Evolutionary conservation across 2,888 invertebrate species (phyloP).

Genomic region (Cataglyphis rosenhaueri): DNA sequence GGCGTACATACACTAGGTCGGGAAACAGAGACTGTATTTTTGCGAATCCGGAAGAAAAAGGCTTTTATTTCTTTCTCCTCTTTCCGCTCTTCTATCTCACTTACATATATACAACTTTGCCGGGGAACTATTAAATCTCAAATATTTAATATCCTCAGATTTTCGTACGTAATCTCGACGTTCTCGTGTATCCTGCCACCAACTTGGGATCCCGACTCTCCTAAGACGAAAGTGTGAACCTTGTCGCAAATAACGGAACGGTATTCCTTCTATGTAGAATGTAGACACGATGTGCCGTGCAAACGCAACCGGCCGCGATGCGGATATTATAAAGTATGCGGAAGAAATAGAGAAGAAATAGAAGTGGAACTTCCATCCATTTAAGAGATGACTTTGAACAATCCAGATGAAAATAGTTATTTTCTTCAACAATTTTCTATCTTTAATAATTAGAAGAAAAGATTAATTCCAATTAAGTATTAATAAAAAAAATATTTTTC

Average conservation of each 20-base stretch:
- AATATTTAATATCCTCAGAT: slow-evolving; percentile 77
- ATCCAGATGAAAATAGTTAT: background rate
- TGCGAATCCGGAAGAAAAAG: slow-evolving; percentile 16
- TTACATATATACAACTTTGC: slow-evolving; percentile 63
- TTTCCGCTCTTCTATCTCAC: slow-evolving; percentile 39
- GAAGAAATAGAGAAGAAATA: slow-evolving; percentile 19
- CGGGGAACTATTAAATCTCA: slow-evolving; percentile 74
- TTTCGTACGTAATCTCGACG: slow-evolving; percentile 48
- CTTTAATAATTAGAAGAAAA: background rate
- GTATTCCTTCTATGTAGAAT: slow-evolving; percentile 44
- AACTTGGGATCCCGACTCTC: background rate
- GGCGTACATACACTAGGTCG: slow-evolving; percentile 28
- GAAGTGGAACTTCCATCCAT: slow-evolving; percentile 40
- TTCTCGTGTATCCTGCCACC: slow-evolving; percentile 19
- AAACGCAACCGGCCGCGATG: slow-evolving; percentile 29
- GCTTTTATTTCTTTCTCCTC: slow-evolving; percentile 4
- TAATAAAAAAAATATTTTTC: background rate
- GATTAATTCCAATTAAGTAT: background rate
- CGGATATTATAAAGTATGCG: slow-evolving; percentile 45
- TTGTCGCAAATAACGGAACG: slow-evolving; percentile 59
- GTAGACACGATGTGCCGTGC: slow-evolving; percentile 19
- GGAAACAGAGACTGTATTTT: slow-evolving; percentile 62
- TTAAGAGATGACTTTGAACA: slow-evolving; percentile 23
- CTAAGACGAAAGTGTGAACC: slow-evolving; percentile 9
- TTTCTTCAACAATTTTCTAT: background rate